Evolutionary conservation across 2,797 vertebrate species (phyloP).

Genomic region (Aulostomus chinensis): DNA sequence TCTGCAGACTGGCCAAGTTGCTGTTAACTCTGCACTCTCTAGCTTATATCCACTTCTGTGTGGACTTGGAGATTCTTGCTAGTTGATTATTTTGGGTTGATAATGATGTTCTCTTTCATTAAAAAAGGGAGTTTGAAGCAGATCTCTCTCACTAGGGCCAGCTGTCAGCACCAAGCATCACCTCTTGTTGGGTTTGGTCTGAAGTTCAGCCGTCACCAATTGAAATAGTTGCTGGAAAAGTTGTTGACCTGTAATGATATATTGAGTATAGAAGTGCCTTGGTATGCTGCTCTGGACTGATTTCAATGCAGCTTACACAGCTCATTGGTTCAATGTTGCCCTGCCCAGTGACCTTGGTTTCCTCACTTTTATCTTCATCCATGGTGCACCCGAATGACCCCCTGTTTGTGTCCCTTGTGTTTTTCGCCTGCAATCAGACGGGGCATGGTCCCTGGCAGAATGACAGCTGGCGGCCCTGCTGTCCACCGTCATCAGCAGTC

Average conservation of each 20-base stretch:
- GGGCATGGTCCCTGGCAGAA: constrained; percentile 51
- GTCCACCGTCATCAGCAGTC: constrained; percentile 65
- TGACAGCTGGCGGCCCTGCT: constrained; percentile 66
- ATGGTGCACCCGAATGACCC: constrained; percentile 22
- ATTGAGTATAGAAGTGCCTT: too few relatives aligned
- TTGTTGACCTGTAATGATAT: not conserved
- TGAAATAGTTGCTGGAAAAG: not conserved
- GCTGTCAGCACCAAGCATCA: constrained; percentile 2
- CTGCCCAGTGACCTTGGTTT: constrained; percentile 38
- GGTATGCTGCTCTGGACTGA: too few relatives aligned
- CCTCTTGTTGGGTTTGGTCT: not conserved
- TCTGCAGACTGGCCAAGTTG: too few relatives aligned
- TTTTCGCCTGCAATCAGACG: constrained; percentile 44
- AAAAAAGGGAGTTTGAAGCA: not conserved
- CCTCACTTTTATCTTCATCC: constrained; percentile 36
- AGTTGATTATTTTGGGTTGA: too few relatives aligned
- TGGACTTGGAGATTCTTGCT: too few relatives aligned
- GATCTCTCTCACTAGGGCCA: constrained; percentile 1
- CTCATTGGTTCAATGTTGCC: constrained; percentile 3
- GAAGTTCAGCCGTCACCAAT: not conserved
- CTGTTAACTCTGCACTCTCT: too few relatives aligned
- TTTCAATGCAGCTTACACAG: constrained; percentile 4
- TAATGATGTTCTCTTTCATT: constrained; percentile 6
- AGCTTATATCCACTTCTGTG: too few relatives aligned
- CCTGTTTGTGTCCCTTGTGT: constrained; percentile 40